Base-by-base conservation (phyloP, 2,113 vertebrate species). In the Gobiocypris rarus region DNA sequence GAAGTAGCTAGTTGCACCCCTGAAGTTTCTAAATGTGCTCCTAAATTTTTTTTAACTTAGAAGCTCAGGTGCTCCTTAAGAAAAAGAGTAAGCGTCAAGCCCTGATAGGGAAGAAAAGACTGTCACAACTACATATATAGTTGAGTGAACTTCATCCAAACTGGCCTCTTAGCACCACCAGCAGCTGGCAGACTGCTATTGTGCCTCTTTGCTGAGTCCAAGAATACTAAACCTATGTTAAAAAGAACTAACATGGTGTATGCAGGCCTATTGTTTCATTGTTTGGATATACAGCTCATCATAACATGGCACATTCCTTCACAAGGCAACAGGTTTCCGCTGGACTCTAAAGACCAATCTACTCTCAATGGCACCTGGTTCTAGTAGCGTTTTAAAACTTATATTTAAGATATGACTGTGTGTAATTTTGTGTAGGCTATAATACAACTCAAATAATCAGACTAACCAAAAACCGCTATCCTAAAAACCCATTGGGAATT, bases 271-370 rank as follows among this genome's bases (percentile, higher is more conserved):
- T 75, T 86, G 63, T 56, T 82, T 77, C 78, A 19, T 43, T 69
- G 61, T 85, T 65, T 22, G n/a, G 19, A 65, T 77, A 74, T 58
- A 61, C 8, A 59, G 22, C n/a, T 73, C 15, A 0, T 31, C 59
- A 48, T 81, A 85, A 89, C 88, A 87, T 63, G 19, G 67, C 83
- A 83, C 86, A 90, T 90, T 90, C 92, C 87, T 80, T 31, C 59
- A 78, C 48, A 70, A 22, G 19, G 50, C 34, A 56, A 54, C 13
- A 71, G 50, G 4, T 59, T 38, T 14, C 9, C 38, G 1, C 34
- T 69, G 31, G 41, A 59, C 48, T 81, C 6, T 2, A 11, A n/a
- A 54, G 34, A 26, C 56, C 13, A 31, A 2, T 26, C 54, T 61
- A 8, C 26, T 58, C 28, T n/a, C 10, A 6, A 9, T 41, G 31